Conservation (phyloP, 1,140 invertebrate genomes). For the Tyrophagus putrescentiae region DNA sequence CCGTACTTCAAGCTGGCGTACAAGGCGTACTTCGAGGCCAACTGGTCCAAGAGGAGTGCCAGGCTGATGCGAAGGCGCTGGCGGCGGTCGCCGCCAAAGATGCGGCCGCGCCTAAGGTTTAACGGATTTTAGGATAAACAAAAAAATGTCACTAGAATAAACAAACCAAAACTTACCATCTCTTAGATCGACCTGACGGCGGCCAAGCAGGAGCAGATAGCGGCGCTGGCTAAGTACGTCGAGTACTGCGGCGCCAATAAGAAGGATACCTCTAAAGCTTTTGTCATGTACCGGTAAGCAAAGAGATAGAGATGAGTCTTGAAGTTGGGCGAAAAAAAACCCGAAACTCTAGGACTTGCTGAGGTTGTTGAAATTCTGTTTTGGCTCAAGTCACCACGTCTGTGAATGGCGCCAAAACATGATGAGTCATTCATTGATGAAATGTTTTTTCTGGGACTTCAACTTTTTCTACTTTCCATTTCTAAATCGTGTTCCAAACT, state of each 20-base stretch:
- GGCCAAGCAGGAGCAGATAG: too few species aligned
- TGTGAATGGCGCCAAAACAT: neutral
- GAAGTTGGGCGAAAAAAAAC: too few species aligned
- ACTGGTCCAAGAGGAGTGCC: constrained; percentile 24
- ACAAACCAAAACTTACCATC: too few species aligned
- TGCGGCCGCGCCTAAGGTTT: constrained; percentile 2
- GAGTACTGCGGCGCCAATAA: neutral
- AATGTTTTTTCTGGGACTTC: neutral
- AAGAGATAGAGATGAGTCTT: too few species aligned
- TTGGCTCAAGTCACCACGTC: too few species aligned
- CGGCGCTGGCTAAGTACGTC: neutral
- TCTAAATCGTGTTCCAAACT: neutral
- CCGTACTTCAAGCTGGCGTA: constrained; percentile 14
- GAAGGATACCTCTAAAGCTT: neutral
- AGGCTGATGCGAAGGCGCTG: neutral
- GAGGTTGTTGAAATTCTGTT: too few species aligned
- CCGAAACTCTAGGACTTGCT: too few species aligned
- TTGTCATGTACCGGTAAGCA: neutral
- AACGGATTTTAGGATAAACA: too few species aligned
- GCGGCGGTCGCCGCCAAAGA: neutral
- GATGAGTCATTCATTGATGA: neutral
- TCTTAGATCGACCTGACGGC: too few species aligned
- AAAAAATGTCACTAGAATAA: too few species aligned
- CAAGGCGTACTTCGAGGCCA: neutral
- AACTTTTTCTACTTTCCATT: too few species aligned